Evolutionary conservation across 2,113 vertebrate species (phyloP).

Genomic region (Hemichromis elongatus): DNA sequence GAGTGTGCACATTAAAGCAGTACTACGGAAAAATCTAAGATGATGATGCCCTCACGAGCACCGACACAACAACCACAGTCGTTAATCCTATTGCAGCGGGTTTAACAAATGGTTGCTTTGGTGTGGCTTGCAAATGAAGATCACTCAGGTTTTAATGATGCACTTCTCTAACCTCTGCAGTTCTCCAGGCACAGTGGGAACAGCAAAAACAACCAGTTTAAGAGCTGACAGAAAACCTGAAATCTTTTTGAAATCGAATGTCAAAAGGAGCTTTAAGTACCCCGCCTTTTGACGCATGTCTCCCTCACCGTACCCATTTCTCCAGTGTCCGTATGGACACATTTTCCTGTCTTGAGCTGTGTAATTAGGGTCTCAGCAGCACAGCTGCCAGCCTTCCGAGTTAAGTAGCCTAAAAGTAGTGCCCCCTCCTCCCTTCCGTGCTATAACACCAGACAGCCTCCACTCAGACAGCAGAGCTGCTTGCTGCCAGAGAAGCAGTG

Average conservation of each 20-base stretch:
- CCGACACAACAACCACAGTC: neutral
- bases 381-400: neutral
- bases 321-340: neutral
- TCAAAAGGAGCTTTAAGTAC: neutral
- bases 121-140: neutral
- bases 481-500: constrained; percentile 25
- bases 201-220: neutral
- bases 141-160: neutral
- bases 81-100: neutral
- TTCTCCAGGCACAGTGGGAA: neutral
- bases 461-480: constrained; percentile 33
- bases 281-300: neutral
- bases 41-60: neutral
- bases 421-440: neutral
- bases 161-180: neutral
- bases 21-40: neutral
- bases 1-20: neutral
- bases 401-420: constrained; percentile 6
- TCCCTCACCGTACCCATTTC: neutral
- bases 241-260: neutral
- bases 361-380: constrained; percentile 34
- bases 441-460: constrained; percentile 38
- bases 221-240: neutral
- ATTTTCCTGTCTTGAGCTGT: neutral
- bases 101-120: neutral